Conservation (phyloP, 2,888 invertebrate species). For the Tenthredo scrophulariae region DNA sequence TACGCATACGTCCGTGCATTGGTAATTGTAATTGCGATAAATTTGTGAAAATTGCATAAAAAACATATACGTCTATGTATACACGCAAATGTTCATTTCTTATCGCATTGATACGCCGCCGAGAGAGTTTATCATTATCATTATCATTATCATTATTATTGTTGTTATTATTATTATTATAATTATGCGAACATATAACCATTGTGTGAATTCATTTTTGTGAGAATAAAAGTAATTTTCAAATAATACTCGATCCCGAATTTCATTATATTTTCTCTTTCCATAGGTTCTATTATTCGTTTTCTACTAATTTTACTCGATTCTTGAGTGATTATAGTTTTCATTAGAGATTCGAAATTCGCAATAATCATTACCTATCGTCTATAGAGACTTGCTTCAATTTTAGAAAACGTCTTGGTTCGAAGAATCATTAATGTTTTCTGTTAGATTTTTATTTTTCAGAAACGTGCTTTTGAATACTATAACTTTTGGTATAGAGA, state of each 20-base stretch:
- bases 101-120: neutral
- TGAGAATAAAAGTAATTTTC: neutral
- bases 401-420: no score
- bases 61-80: neutral
- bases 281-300: neutral
- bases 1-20: neutral
- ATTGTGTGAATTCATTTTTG: neutral
- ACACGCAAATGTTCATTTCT: neutral
- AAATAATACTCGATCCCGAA: neutral
- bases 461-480: no score
- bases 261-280: neutral
- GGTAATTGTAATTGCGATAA: neutral
- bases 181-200: neutral
- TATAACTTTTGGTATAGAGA: no score
- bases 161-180: neutral
- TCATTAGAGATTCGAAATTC: neutral
- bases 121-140: neutral
- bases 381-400: no score
- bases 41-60: neutral
- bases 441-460: no score
- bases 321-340: neutral
- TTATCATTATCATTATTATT: neutral
- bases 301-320: neutral
- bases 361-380: no score
- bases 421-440: no score